Evolutionary conservation across 2,888 invertebrate species (phyloP).

Genomic region (Monopis laevigella): DNA sequence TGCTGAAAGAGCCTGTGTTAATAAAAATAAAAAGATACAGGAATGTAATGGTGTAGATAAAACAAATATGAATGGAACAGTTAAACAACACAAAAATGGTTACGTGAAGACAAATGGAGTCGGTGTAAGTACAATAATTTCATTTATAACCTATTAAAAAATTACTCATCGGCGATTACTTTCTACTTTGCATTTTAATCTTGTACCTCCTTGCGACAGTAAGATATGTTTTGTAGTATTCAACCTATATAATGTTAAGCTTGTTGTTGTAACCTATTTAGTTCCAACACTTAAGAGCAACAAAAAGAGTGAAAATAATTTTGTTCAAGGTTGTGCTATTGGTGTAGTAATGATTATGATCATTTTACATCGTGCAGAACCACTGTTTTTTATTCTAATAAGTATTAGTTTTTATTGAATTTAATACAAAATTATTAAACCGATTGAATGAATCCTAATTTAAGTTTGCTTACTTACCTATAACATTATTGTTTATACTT

Average conservation of each 20-base stretch:
- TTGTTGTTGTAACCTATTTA: too few species aligned
- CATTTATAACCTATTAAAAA: slow-evolving; percentile 24
- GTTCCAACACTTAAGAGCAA: too few species aligned
- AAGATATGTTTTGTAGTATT: neutral
- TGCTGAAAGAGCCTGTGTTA: slow-evolving; percentile 24
- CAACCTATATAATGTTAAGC: too few species aligned
- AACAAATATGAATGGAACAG: slow-evolving; percentile 35
- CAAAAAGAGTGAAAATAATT: neutral
- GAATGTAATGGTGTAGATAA: slow-evolving; percentile 30
- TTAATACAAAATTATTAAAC: too few species aligned
- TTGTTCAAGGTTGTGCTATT: slow-evolving; percentile 11
- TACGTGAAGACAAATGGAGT: slow-evolving; percentile 37
- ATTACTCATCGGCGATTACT: slow-evolving; percentile 8
- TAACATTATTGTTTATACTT: too few species aligned
- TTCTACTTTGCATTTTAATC: slow-evolving; percentile 4
- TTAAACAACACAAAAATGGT: slow-evolving; percentile 36
- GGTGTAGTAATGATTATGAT: slow-evolving; percentile 5
- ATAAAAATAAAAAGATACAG: slow-evolving; percentile 23
- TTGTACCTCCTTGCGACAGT: neutral
- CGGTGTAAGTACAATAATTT: slow-evolving; percentile 37
- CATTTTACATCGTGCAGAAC: too few species aligned
- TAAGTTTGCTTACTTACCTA: too few species aligned
- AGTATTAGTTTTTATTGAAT: too few species aligned
- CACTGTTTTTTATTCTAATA: too few species aligned
- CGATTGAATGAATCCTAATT: too few species aligned